These are phyloP conservation scores for Cervus canadensis DNA, from an alignment of 2,113 vertebrate species.

Conservation along the genomic window DNA sequence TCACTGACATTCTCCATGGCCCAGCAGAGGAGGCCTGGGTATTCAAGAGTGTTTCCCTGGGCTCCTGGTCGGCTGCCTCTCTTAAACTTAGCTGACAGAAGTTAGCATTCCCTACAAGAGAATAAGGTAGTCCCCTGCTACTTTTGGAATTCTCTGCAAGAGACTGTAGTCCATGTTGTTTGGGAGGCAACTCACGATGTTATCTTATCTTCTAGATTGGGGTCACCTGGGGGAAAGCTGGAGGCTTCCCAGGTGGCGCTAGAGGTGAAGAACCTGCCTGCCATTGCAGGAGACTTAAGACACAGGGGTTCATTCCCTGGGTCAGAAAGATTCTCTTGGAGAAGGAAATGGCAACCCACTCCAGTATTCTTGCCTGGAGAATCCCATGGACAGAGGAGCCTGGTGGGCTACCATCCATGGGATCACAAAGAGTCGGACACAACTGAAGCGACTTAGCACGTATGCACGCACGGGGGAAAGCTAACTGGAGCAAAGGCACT, in stretches of 20 bases:
- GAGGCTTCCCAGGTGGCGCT: neutral
- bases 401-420: neutral
- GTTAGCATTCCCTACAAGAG: neutral
- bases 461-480: rapidly evolving
- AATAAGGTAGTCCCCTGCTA: neutral
- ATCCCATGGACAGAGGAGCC: neutral
- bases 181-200: neutral
- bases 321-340: neutral
- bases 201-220: neutral
- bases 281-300: neutral
- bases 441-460: neutral
- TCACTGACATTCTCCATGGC: slow-evolving; percentile 55
- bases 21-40: slow-evolving; percentile 21
- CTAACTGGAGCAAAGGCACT: neutral
- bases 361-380: neutral
- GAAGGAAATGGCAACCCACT: neutral
- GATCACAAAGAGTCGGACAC: neutral
- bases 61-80: neutral
- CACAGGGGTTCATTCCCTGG: rapidly evolving
- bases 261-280: neutral
- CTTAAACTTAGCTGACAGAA: neutral
- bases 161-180: neutral
- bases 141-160: neutral
- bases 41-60: neutral
- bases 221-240: neutral